Evolutionary conservation across 2,888 invertebrate species (phyloP), one percentile per base, ranked within the genome.

Genomic region (Ormyrus labotus): DNA sequence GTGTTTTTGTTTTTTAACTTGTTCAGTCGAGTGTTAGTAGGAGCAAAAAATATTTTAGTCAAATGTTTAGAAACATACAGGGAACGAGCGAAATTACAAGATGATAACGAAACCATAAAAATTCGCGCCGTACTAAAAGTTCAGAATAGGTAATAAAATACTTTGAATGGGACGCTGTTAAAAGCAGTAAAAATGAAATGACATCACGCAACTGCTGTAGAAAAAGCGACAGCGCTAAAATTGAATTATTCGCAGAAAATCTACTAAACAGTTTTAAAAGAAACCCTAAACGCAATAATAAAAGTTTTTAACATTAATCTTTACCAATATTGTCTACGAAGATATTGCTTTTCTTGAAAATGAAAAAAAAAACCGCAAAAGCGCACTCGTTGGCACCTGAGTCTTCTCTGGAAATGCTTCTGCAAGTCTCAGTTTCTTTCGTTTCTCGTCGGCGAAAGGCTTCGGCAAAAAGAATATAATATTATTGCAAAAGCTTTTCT

Each of bases 191-290:
- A n/a, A 45, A 51, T 48, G 51, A 58, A 67, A 60, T 45, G 45
- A 57, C n/a, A 68, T 55, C 58, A 19, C 48, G 13, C 6, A 4
- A 50, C 58, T 7, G 6, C 13, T 7, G 34, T n/a, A 11, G 5
- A 53, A 47, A 63, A 64, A 64, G 11, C 53, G 11, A 50, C 13
- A 45, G 7, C 0, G 8, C 9, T 7, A 19, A 19, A 34, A 58
- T 65, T 13, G 19, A 45, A 63, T 53, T 11, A 69, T 69, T 76
- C 55, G 19, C 19, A 34, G 68, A 55, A 69, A 69, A 13, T 10
- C 61, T 68, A 53, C 48, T 19, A 19, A 19, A 19, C 19, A 10
- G 19, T 53, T 11, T 13, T 34, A 53, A 53, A 10, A 65, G 11
- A 67, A 60, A 58, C 45, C 73, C 34, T 58, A 57, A 53, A 51